A percentile compares a stretch with the other conserved stretches of the same genome.
Evolutionary conservation across 1,140 invertebrate genomes (phyloP).

Genomic region (Euwallacea similis): DNA sequence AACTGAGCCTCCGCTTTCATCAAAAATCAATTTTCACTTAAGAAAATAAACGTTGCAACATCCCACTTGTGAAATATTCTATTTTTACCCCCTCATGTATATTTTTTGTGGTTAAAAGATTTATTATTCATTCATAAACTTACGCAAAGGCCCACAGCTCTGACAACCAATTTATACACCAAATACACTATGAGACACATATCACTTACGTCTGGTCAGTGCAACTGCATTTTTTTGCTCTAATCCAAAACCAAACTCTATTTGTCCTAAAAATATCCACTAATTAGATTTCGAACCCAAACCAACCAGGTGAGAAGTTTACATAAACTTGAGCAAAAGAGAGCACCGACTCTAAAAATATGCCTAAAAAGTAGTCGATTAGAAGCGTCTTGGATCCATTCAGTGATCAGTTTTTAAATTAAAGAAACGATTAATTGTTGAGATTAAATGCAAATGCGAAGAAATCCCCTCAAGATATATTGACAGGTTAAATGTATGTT

Average conservation of each 20-base stretch:
- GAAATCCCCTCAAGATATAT: not conserved
- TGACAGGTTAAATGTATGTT: not conserved
- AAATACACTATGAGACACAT: conserved; percentile 20
- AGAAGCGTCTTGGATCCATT: not conserved
- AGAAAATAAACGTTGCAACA: conserved; percentile 4
- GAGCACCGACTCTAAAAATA: not conserved
- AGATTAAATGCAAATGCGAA: conserved; percentile 18
- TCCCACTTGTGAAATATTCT: not conserved
- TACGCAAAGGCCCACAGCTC: conserved; percentile 6
- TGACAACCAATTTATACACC: not conserved
- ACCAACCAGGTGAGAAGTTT: conserved; percentile 8
- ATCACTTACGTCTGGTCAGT: no score
- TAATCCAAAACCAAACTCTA: no score
- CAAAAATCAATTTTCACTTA: conserved; percentile 9
- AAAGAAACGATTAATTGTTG: conserved; percentile 16
- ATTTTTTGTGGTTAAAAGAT: not conserved
- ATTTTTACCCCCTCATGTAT: not conserved
- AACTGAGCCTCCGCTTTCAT: not conserved
- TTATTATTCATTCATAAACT: not conserved
- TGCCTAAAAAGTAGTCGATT: not conserved
- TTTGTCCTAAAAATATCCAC: conserved; percentile 11
- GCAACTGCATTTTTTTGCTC: no score
- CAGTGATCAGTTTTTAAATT: conserved; percentile 1
- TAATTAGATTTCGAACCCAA: conserved; percentile 14
- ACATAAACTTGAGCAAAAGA: conserved; percentile 11